Conservation (phyloP, 2,797 vertebrate genomes). For the Parauchenoglanis ngamensis region DNA sequence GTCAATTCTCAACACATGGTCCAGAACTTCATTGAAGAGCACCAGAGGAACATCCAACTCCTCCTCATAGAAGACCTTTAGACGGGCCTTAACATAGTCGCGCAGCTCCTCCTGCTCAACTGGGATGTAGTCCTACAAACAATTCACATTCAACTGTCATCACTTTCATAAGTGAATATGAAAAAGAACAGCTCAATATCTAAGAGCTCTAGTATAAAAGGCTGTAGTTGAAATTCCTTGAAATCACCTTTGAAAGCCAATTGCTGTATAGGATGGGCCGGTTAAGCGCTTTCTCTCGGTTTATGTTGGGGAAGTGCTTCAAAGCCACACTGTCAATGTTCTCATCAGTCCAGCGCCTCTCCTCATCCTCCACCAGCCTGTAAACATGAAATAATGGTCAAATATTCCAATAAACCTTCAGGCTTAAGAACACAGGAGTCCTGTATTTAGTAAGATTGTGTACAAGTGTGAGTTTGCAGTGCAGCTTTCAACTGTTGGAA, state of each 20-base stretch:
- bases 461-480: not conserved
- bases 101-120: constrained; percentile 97
- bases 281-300: constrained; percentile 90
- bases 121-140: constrained; percentile 91
- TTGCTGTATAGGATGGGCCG: constrained; percentile 98
- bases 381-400: not conserved
- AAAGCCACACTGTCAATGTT: constrained; percentile 94
- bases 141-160: not conserved
- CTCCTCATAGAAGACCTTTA: constrained; percentile 99
- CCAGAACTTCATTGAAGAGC: constrained; percentile 96
- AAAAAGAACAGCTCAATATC: not conserved
- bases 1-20: constrained; percentile 96
- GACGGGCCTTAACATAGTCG: constrained; percentile 96
- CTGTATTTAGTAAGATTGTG: not conserved
- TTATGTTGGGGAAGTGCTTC: constrained; percentile 98
- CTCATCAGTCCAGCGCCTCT: constrained; percentile 97
- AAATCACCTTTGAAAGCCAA: constrained; percentile 94
- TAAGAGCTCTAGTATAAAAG: not conserved
- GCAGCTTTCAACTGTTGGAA: not conserved
- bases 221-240: not conserved
- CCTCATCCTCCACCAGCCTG: constrained; percentile 95
- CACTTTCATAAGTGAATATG: not conserved
- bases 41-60: constrained; percentile 97
- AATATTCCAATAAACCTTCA: not conserved
- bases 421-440: not conserved